Conservation (phyloP, 2,113 vertebrate species). For the Beaufortia kweichowensis region DNA sequence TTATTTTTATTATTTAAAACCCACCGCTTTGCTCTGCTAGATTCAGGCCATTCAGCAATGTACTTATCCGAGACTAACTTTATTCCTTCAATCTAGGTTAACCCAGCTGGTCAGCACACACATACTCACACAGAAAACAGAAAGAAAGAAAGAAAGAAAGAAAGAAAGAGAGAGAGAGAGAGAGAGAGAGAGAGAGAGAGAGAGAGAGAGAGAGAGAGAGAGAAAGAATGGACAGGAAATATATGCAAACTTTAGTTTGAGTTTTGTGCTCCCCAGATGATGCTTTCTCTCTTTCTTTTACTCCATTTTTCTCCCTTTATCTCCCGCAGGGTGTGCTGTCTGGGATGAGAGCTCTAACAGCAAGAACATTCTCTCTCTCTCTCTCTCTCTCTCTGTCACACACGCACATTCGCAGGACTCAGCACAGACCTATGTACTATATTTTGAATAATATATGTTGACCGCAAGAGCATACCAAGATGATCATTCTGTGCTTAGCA, state of each 20-base stretch:
- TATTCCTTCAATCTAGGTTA: slow-evolving; percentile 46
- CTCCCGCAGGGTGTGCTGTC: slow-evolving; percentile 41
- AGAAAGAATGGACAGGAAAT: slow-evolving; percentile 38
- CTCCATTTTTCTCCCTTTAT: neutral
- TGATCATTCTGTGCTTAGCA: slow-evolving; percentile 10
- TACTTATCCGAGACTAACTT: slow-evolving; percentile 30
- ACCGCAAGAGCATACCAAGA: slow-evolving; percentile 33
- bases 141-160: too few relatives aligned
- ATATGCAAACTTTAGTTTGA: slow-evolving; percentile 36
- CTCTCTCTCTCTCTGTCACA: neutral
- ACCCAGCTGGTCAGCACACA: slow-evolving; percentile 31
- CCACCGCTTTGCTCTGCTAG: neutral
- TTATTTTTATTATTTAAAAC: neutral
- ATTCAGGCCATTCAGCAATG: slow-evolving; percentile 49
- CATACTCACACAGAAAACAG: slow-evolving; percentile 26
- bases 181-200: neutral
- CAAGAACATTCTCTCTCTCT: slow-evolving; percentile 56
- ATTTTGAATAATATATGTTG: slow-evolving; percentile 50
- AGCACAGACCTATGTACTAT: slow-evolving; percentile 39
- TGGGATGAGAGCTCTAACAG: slow-evolving; percentile 55
- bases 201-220: neutral
- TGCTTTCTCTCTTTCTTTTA: neutral
- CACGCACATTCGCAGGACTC: slow-evolving; percentile 43
- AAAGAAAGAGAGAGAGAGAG: too few relatives aligned
- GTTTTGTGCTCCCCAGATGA: slow-evolving; percentile 22